Evolutionary conservation across 2,113 vertebrate genomes (phyloP).

Genomic region (Sorex araneus): DNA sequence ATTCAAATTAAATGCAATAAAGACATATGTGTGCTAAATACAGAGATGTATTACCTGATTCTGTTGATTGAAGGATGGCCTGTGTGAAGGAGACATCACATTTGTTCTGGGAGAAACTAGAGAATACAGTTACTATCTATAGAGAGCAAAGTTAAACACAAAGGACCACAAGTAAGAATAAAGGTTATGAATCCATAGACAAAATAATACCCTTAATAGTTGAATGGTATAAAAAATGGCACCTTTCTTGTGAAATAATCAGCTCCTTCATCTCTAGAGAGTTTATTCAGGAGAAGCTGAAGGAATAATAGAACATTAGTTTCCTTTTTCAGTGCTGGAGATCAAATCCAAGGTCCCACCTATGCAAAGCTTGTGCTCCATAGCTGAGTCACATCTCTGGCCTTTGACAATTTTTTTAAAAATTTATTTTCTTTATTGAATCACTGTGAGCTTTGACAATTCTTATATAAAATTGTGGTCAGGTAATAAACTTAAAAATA

Average conservation of each 20-base stretch:
- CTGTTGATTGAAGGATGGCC: not conserved
- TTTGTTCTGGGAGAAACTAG: not conserved
- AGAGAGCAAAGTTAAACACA: not conserved
- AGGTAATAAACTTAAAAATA: not conserved
- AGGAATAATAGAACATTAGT: not conserved
- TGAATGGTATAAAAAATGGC: conserved; percentile 32
- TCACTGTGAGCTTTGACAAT: not conserved
- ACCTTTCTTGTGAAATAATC: not conserved
- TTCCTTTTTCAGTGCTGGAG: too few species aligned
- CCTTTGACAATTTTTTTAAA: not conserved
- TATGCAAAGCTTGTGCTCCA: too few species aligned
- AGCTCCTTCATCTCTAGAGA: conserved; percentile 19
- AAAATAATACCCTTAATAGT: not conserved
- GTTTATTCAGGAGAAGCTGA: not conserved
- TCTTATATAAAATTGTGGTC: conserved; percentile 22
- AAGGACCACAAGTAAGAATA: not conserved
- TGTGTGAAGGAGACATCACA: not conserved
- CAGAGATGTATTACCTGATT: conserved; percentile 12
- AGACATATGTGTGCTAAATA: not conserved
- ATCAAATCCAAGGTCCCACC: too few species aligned
- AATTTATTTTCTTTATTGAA: too few species aligned
- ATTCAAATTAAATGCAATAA: not conserved
- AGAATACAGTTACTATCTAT: not conserved
- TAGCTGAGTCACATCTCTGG: too few species aligned
- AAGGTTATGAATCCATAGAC: not conserved